Base-by-base conservation (phyloP, 1,140 invertebrate genomes). In the Drosophila azteca region DNA sequence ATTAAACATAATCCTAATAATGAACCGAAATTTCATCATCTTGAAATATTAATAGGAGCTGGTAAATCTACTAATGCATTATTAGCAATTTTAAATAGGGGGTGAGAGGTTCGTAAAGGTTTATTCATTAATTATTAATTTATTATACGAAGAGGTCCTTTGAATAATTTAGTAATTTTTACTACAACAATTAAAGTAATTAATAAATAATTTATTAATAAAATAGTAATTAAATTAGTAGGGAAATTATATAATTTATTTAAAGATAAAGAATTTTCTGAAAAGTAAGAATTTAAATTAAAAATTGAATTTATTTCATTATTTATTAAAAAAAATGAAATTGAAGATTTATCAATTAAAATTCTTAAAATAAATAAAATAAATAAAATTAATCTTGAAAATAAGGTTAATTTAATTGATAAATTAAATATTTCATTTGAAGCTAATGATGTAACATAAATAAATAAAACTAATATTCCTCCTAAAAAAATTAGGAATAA, bases 1-100 rank as follows among this genome's bases (percentile, higher is more conserved):
- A 93, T 88, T 93, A 94, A 92, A 79, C 92, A 93, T 91, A 94
- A 78, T 62, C 93, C 93, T 92, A 94, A 84, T 77, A 94, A 93
- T 13, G 70, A 73, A 1, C 64, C 70, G 62, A 73, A 73, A 68
- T 73, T 62, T 76, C 73, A 76, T 92, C 92, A 92, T 49, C 75
- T 67, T 55, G 92, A 92, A 89, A 93, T 93, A 90, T 93, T n/a
- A n/a, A n/a, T n/a, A n/a, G n/a, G n/a, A n/a, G n/a, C n/a, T n/a
- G n/a, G n/a, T n/a, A n/a, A n/a, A n/a, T n/a, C n/a, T n/a, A n/a
- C n/a, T n/a, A n/a, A n/a, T n/a, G n/a, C n/a, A n/a, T n/a, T n/a
- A n/a, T n/a, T n/a, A n/a, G n/a, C n/a, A n/a, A n/a, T n/a, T n/a
- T n/a, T n/a, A n/a, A n/a, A n/a, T n/a, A n/a, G 93, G 92, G 91